Percentiles rank a stretch among this genome's conserved stretches.
These are phyloP conservation scores for Toxotes jaculatrix DNA, from an alignment of 2,113 vertebrate genomes.

Conservation along the genomic window DNA sequence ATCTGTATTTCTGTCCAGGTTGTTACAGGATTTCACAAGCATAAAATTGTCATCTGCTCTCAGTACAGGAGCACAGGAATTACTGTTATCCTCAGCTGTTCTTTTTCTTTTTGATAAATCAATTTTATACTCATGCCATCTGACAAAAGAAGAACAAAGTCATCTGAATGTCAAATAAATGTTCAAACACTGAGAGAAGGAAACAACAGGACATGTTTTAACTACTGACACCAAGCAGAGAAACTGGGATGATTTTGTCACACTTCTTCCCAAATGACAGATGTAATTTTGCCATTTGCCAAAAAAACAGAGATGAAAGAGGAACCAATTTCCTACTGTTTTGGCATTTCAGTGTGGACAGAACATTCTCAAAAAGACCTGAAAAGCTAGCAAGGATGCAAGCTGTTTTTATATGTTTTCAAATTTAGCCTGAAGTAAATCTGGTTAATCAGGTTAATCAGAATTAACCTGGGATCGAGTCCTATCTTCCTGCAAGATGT, in stretches of 20 bases:
- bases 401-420: not conserved
- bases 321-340: not conserved
- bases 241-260: not conserved
- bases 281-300: not conserved
- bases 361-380: not conserved
- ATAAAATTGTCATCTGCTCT: not conserved
- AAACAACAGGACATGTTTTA: not conserved
- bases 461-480: not conserved
- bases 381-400: not conserved
- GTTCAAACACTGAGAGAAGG: not conserved
- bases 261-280: not conserved
- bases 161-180: not conserved
- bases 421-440: not conserved
- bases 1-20: conserved; percentile 7
- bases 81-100: not conserved
- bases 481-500: not conserved
- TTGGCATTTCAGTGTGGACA: not conserved
- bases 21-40: not conserved
- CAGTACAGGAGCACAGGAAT: not conserved
- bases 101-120: not conserved
- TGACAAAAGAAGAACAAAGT: conserved; percentile 3
- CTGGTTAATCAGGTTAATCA: too few species aligned
- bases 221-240: not conserved
- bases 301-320: not conserved
- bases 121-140: not conserved